Evolutionary conservation across 2,888 invertebrate species (phyloP).

Genomic region (Palloptera scutellata): DNA sequence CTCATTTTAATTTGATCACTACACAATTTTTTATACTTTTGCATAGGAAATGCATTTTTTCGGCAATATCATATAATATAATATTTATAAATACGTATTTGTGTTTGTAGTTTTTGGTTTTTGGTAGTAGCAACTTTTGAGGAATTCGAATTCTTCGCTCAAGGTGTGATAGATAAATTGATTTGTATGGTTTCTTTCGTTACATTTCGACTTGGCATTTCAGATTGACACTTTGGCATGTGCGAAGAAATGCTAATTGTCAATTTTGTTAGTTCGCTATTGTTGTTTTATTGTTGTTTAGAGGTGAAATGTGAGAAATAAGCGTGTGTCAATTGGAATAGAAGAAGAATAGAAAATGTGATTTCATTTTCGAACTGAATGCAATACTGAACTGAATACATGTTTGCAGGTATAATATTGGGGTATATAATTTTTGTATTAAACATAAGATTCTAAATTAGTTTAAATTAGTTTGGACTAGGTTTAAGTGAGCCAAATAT

Average conservation of each 20-base stretch:
- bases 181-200: slow-evolving; percentile 53
- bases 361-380: too few species aligned
- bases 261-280: background rate
- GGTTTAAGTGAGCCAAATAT: too few species aligned
- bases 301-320: too few species aligned
- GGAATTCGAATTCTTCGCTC: slow-evolving; percentile 22
- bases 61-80: background rate
- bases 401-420: too few species aligned
- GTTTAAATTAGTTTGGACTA: too few species aligned
- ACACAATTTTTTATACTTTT: background rate
- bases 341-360: too few species aligned
- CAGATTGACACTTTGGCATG: slow-evolving; percentile 28
- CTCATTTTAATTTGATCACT: background rate
- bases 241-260: background rate
- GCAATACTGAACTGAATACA: too few species aligned
- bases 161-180: slow-evolving; percentile 56
- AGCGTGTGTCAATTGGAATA: too few species aligned
- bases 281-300: background rate
- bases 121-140: slow-evolving; percentile 2
- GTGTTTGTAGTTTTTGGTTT: slow-evolving; percentile 4
- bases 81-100: background rate
- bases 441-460: too few species aligned
- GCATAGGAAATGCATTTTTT: background rate
- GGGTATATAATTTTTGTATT: too few species aligned
- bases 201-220: slow-evolving; percentile 33